Percentiles rank a stretch among this genome's conserved stretches.
phyloP scores from a whole-genome alignment of 2,888 invertebrate genomes.

The Eucera pruinosa region DNA sequence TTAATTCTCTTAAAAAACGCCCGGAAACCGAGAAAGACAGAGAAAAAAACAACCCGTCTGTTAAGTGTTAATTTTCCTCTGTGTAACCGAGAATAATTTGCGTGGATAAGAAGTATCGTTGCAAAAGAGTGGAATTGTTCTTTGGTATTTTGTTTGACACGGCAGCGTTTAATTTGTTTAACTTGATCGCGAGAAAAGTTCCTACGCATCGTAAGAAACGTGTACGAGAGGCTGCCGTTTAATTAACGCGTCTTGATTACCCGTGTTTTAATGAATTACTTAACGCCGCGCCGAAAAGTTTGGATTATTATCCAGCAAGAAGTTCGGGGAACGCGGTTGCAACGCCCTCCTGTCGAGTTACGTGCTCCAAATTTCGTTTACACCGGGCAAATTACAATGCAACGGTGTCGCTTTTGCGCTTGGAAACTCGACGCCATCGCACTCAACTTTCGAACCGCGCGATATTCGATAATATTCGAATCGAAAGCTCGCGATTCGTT shows the following conservation, averaged over 20 bases:
- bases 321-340: not conserved
- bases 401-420: not conserved
- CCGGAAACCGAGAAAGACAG: too few relatives aligned
- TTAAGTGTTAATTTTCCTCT: too few relatives aligned
- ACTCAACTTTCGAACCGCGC: too few relatives aligned
- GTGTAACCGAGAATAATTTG: too few relatives aligned
- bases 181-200: slow-evolving; percentile 10
- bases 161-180: slow-evolving; percentile 3
- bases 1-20: too few relatives aligned
- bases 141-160: not conserved
- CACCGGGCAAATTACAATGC: slow-evolving; percentile 8
- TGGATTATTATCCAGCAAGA: slow-evolving; percentile 15
- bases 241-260: slow-evolving; percentile 39
- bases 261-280: slow-evolving; percentile 41
- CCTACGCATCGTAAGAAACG: slow-evolving; percentile 1
- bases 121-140: not conserved
- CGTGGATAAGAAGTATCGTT: not conserved
- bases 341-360: slow-evolving; percentile 7
- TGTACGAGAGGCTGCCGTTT: not conserved
- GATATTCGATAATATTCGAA: too few relatives aligned
- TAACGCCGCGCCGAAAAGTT: slow-evolving; percentile 26
- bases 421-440: not conserved
- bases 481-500: too few relatives aligned
- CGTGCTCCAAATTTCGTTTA: slow-evolving; percentile 35
- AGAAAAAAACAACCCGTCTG: too few relatives aligned